A percentile compares a stretch with the other conserved stretches of the same genome.
Conservation (phyloP, 2,797 vertebrate genomes). For the Rachycentron canadum region DNA sequence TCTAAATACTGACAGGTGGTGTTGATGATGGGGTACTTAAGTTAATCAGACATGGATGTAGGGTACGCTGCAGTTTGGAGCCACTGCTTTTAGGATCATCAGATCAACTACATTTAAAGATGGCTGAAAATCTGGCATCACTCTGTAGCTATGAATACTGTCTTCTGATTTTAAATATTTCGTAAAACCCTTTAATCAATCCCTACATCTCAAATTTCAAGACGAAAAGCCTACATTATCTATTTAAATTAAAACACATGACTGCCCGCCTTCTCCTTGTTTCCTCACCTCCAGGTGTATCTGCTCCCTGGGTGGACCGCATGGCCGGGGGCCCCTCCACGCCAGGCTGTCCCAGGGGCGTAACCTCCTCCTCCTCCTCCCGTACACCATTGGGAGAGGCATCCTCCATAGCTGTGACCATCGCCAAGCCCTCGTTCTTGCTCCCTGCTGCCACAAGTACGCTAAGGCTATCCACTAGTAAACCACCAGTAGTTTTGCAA, state of each 20-base stretch:
- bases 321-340: slow-evolving; percentile 53
- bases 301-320: slow-evolving; percentile 69
- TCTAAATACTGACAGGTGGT: neutral
- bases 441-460: slow-evolving; percentile 66
- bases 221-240: neutral
- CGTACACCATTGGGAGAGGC: slow-evolving; percentile 76
- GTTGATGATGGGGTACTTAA: neutral
- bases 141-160: neutral
- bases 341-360: slow-evolving; percentile 63
- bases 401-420: slow-evolving; percentile 82
- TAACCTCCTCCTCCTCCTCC: slow-evolving; percentile 67
- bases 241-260: neutral
- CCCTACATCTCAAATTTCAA: neutral
- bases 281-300: slow-evolving; percentile 80
- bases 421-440: slow-evolving; percentile 66
- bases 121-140: neutral
- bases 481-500: slow-evolving; percentile 57
- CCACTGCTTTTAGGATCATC: neutral
- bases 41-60: neutral
- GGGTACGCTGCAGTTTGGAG: neutral
- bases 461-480: slow-evolving; percentile 67
- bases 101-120: slow-evolving; percentile 5
- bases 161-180: neutral
- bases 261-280: slow-evolving; percentile 26
- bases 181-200: neutral